phyloP scores from a whole-genome alignment of 2,797 vertebrate genomes.

The Florisuga fusca region DNA sequence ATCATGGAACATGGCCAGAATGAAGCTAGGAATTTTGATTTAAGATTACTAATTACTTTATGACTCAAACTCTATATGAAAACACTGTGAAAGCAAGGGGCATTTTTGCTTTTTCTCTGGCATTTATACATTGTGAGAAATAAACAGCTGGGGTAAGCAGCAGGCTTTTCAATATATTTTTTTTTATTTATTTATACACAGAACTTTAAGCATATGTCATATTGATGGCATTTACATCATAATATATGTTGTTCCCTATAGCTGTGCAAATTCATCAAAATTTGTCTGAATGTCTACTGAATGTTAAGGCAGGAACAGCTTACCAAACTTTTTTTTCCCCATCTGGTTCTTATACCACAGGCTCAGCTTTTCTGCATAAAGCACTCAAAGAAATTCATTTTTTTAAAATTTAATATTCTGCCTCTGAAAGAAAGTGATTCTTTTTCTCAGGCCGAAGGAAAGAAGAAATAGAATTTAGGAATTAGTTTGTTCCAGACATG shows the following conservation, averaged over 20 bases:
- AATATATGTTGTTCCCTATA: slow-evolving; percentile 80
- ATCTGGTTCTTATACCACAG: slow-evolving; percentile 73
- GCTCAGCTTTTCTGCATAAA: slow-evolving; percentile 75
- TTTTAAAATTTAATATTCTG: slow-evolving; percentile 53
- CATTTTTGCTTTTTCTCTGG: background rate
- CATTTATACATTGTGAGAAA: slow-evolving; percentile 73
- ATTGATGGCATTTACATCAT: slow-evolving; percentile 81
- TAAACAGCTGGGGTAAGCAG: slow-evolving; percentile 80
- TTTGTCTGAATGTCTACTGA: slow-evolving; percentile 67
- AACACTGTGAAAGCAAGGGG: slow-evolving; percentile 27
- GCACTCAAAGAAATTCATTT: slow-evolving; percentile 52
- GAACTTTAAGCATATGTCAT: slow-evolving; percentile 80
- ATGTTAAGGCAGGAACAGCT: slow-evolving; percentile 64
- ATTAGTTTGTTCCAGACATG: background rate
- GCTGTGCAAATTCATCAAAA: slow-evolving; percentile 79
- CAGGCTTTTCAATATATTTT: slow-evolving; percentile 75
- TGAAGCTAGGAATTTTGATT: slow-evolving; percentile 17
- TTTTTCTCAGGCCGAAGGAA: background rate
- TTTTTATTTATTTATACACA: slow-evolving; percentile 81
- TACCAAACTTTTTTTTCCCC: slow-evolving; percentile 66
- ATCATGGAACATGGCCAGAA: slow-evolving; percentile 22
- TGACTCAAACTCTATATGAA: slow-evolving; percentile 62
- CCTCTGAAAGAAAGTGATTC: background rate
- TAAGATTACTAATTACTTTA: slow-evolving; percentile 66
- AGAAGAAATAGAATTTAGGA: background rate